Base-by-base conservation (phyloP, 2,888 invertebrate species). In the Pollenia amentaria region DNA sequence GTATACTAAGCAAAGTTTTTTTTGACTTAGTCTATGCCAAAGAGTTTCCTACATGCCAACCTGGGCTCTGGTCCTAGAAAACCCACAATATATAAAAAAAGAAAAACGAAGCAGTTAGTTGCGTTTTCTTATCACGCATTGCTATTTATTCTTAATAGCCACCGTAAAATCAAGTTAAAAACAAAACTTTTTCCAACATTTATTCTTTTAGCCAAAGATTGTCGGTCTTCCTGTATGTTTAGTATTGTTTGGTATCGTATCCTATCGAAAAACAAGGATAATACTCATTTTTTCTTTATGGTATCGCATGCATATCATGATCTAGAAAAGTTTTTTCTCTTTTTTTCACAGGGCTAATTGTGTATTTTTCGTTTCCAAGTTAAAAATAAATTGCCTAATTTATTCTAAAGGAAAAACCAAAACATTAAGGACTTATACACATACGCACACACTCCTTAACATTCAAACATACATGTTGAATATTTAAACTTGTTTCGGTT, bases 41-140 rank as follows among this genome's bases (percentile, higher is more conserved):
- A 29, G 18, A 18, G 29, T 53, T 29, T 48, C 16, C 44, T 70
- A 29, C 3, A 60, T 21, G 46, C 42, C 48, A 57, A 51, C 57
- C 18, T 29, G 29, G 14, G 42, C 42, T 21, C n/a, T 51, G 48
- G 21, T 4, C 12, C 29, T 3, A 44, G 11, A 29, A 46, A 11
- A 14, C 42, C 9, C 11, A 42, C 7, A 53, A 7, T 2, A 65
- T 10, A 64, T 14, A 62, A 75, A 2, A 9, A 46, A 7, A 10
- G 16, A 12, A 46, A 16, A 55, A 44, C 8, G 16, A 64, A 42
- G 4, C 69, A n/a, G 85, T 85, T 89, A 85, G 88, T 89, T 89
- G 88, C 88, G 91, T 89, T 91, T 91, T 90, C 91, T 91, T 91
- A 90, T 91, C 91, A 91, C 91, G 91, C 89, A 91, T 89, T 89